Conservation (phyloP, 2,113 vertebrate genomes). For the Dissostichus mawsoni region DNA sequence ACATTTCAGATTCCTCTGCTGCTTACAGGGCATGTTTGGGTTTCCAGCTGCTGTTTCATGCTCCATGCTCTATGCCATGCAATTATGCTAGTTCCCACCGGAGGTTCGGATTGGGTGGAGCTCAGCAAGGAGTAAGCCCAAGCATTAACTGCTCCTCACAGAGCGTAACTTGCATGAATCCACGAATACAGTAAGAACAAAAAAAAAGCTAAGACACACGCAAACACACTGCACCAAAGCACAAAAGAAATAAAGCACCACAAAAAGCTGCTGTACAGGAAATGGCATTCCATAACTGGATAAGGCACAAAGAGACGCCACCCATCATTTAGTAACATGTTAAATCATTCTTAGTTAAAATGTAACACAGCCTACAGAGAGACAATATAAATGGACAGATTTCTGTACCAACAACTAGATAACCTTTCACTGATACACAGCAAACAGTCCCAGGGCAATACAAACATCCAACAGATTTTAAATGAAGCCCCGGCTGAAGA, state of each 20-base stretch:
- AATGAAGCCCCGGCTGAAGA: background rate
- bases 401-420: background rate
- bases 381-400: background rate
- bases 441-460: constrained; percentile 8
- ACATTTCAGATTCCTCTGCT: constrained; percentile 57
- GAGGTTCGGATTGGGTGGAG: constrained; percentile 74
- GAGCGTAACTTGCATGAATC: constrained; percentile 55
- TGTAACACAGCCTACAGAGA: background rate
- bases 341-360: constrained; percentile 1
- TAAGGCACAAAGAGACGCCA: constrained; percentile 47
- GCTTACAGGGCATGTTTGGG: constrained; percentile 45
- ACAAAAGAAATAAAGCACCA: constrained; percentile 56
- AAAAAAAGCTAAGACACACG: constrained; percentile 30
- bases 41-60: constrained; percentile 77
- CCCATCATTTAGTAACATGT: constrained; percentile 42
- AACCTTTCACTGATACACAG: constrained; percentile 27
- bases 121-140: constrained; percentile 63
- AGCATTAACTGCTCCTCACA: constrained; percentile 67
- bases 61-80: constrained; percentile 65
- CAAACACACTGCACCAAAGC: constrained; percentile 33
- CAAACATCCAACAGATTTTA: constrained; percentile 9
- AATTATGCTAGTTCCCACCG: constrained; percentile 76
- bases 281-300: constrained; percentile 48
- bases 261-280: constrained; percentile 49
- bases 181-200: constrained; percentile 50